Evolutionary conservation across 2,888 invertebrate genomes (phyloP), one percentile per base, ranked within the genome.

Genomic region (Acrocyrtus sp.): DNA sequence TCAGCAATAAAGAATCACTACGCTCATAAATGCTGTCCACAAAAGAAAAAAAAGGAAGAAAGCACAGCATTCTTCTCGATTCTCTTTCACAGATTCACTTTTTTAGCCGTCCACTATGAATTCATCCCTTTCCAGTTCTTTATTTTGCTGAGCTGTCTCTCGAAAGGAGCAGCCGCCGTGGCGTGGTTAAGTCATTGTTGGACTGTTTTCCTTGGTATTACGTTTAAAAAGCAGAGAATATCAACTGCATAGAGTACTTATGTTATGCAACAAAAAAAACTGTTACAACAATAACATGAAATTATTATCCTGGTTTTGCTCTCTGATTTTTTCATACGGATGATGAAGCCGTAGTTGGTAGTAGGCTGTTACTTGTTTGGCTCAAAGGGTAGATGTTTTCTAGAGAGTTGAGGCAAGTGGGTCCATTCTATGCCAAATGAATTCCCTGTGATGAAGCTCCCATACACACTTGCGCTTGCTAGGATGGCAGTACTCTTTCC

Each of bases 1-100:
- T 43, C 72, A 65, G 22, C 66, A n/a, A 72, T 72, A 72, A 72
- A 61, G 47, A 61, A 72, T 58, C 51, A 58, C 57, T 58, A 51
- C 24, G 58, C 53, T 72, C 72, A 54, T 72, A 66, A 65, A 65
- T 50, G 66, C 47, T 72, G 72, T 65, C 72, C 60, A 72, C 63
- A 69, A 70, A 70, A 72, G 29, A 54, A 45, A n/a, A 45, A 45
- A n/a, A 27, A 51, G 21, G 24, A 24, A 26, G 26, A 51, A 24
- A 26, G 51, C 21, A 24, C 54, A 51, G 63, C 60, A 68, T 54
- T 34, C 47, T 45, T 29, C 34, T 34, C 34, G 34, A 5, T 12
- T 8, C 34, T 19, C 24, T 29, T 10, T 24, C 63, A 70, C 67
- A 69, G 61, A 69, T 12, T 34, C 69, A 57, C 48, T n/a, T n/a